Evolutionary conservation across 2,113 vertebrate genomes (phyloP), one percentile per base, ranked within the genome.

Genomic region (Myxocyprinus asiaticus): DNA sequence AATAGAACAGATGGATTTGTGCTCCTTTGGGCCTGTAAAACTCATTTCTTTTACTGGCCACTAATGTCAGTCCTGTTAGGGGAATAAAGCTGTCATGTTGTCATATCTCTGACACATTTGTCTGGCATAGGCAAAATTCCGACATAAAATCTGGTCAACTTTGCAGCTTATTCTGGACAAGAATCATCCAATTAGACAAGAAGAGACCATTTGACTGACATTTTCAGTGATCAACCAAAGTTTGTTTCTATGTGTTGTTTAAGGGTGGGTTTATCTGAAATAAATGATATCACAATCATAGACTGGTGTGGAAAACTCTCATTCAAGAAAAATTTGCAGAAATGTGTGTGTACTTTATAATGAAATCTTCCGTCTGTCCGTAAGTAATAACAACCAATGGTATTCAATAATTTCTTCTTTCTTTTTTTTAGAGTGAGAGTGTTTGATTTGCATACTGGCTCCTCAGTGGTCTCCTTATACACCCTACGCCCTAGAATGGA

Each of bases 401-500:
- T 48, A 22, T 83, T 86, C 22, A 81, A 83, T 56, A 67, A 47
- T 3, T 4, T 11, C 15, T 58, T 33, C 3, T 65, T 0, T 0
- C 55, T 73, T 7, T 82, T 33, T 61, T 44, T 0, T 77, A 99
- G 98, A 88, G 96, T 98, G 66, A 77, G 95, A 71, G 92, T 96
- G 51, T 96, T 95, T 0, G 98, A 99, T 82, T 82, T 96, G 9
- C 94, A 96, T 12, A 56, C 67, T 0, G 89, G 92, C 22, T 78
- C 85, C 2, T 86, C 92, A 0, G 85, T 90, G 59, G 90, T 89
- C 22, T 97, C 95, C 0, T 80, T 98, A 62, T 95, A 94, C 0
- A 96, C 91, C 9, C 98, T 98, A 90, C 95, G 96, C 53, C 87
- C 97, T 42, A 96, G 96, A 0, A 96, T 99, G 79, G 94, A 94